A percentile compares a stretch with the other conserved stretches of the same genome.
phyloP scores from a whole-genome alignment of 1,140 invertebrate genomes.

The Temnothorax nylanderi region DNA sequence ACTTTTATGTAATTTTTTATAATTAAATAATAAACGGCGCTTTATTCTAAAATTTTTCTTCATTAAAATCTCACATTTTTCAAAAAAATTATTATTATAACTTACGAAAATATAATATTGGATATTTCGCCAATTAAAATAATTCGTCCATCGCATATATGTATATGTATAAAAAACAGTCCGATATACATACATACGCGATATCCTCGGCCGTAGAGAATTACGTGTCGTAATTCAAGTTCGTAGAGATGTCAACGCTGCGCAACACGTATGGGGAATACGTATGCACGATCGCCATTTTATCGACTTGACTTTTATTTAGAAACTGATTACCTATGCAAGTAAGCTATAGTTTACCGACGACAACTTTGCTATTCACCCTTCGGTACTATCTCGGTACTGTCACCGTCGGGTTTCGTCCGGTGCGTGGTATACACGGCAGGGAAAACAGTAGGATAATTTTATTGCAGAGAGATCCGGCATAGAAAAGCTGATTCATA shows the following conservation, averaged over 20 bases:
- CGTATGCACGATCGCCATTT: slow-evolving; percentile 32
- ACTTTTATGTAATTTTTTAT: slow-evolving; percentile 2
- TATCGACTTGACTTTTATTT: slow-evolving; percentile 62
- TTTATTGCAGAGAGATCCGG: slow-evolving; percentile 31
- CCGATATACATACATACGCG: background rate
- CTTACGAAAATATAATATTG: background rate
- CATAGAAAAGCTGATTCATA: slow-evolving; percentile 58
- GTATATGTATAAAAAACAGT: background rate
- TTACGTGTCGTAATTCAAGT: slow-evolving; percentile 21
- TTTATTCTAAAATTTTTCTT: background rate
- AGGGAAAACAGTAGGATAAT: slow-evolving; percentile 39
- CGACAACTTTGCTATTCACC: slow-evolving; percentile 57
- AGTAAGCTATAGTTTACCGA: slow-evolving; percentile 59
- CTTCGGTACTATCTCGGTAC: slow-evolving; percentile 51
- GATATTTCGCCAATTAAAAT: background rate
- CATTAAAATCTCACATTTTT: background rate
- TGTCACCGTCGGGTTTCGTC: slow-evolving; percentile 9
- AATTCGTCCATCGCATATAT: background rate
- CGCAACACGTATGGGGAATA: background rate
- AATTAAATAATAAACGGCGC: background rate
- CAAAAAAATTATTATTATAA: background rate
- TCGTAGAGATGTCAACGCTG: slow-evolving; percentile 47
- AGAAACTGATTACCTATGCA: slow-evolving; percentile 60
- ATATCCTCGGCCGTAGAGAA: background rate
- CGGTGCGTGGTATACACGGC: background rate